A percentile compares a stretch with the other conserved stretches of the same genome.
phyloP scores from a whole-genome alignment of 2,113 vertebrate genomes.

The Talpa occidentalis region DNA sequence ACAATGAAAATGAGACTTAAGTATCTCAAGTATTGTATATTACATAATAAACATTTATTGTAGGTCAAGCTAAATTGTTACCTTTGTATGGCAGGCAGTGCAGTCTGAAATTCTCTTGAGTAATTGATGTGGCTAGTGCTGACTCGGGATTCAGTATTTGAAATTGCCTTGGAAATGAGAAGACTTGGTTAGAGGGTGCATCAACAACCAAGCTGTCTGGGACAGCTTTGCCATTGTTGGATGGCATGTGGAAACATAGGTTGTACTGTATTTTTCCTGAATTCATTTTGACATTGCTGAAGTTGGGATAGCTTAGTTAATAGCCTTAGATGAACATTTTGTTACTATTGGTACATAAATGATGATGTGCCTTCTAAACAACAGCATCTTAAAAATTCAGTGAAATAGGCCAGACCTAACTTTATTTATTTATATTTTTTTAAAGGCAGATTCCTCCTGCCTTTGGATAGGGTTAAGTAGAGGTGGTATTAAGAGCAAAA shows the following conservation, averaged over 20 bases:
- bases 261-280: not conserved
- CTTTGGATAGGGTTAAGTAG: not conserved
- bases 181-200: not conserved
- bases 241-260: not conserved
- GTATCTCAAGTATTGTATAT: not conserved
- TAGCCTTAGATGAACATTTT: not conserved
- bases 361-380: not conserved
- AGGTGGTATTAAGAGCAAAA: not conserved
- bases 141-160: not conserved
- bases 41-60: not conserved
- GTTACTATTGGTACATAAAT: not conserved
- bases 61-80: not conserved
- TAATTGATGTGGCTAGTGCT: not conserved
- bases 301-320: not conserved
- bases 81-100: not conserved
- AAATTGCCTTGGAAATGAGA: not conserved
- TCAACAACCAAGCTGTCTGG: not conserved
- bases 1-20: slow-evolving; percentile 2
- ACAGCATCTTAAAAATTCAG: not conserved
- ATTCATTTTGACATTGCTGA: not conserved
- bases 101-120: not conserved
- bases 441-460: not conserved
- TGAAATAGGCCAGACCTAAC: not conserved
- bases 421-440: not conserved
- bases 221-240: not conserved